These are phyloP conservation scores for Odontocolon sp. DNA, from an alignment of 2,888 invertebrate species.

Conservation along the genomic window DNA sequence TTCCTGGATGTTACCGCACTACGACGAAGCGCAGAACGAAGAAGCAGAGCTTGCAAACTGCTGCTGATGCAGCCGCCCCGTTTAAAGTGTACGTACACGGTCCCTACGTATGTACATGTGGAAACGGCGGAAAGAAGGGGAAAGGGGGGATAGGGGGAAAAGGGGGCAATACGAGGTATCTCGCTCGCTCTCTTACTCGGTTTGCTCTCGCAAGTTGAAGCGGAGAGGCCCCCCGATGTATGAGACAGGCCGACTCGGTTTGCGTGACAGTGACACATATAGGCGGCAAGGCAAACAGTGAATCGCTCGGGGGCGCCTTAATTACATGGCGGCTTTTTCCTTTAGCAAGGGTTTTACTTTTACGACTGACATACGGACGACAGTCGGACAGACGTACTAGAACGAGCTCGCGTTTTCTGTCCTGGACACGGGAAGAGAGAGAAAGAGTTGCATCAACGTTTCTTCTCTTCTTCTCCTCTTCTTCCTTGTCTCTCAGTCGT, in stretches of 20 bases:
- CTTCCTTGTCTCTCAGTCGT: not conserved
- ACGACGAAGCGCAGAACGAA: constrained; percentile 17
- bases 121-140: constrained; percentile 22
- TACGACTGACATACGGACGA: constrained; percentile 67
- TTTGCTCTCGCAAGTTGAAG: constrained; percentile 36
- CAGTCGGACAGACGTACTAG: constrained; percentile 64
- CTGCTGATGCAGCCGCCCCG: constrained; percentile 32
- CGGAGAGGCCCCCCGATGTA: constrained; percentile 65
- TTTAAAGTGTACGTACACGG: constrained; percentile 14
- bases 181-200: constrained; percentile 19
- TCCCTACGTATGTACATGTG: not conserved
- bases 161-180: too few species aligned
- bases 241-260: constrained; percentile 67
- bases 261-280: constrained; percentile 77
- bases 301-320: constrained; percentile 75
- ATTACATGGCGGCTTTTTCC: constrained; percentile 72
- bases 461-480: not conserved
- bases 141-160: constrained; percentile 25
- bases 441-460: not conserved
- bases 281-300: constrained; percentile 76
- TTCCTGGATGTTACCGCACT: not conserved
- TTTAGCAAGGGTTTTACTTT: constrained; percentile 66
- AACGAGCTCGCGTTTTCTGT: constrained; percentile 29
- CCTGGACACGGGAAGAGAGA: not conserved
- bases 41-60: constrained; percentile 40